phyloP scores from a whole-genome alignment of 2,888 invertebrate genomes.

The Operophtera brumata region DNA sequence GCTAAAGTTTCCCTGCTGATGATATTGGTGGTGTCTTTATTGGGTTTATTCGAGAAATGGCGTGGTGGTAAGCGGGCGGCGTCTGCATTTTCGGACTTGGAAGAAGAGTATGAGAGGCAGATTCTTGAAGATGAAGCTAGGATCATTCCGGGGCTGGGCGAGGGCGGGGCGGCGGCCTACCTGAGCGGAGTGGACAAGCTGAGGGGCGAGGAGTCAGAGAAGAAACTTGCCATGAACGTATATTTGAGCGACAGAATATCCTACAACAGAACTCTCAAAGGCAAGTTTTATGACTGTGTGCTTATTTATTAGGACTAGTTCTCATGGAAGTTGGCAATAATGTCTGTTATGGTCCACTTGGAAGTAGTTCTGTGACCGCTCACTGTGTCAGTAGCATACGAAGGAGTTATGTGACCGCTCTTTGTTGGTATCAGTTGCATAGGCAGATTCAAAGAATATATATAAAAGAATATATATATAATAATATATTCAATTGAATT shows the following conservation, averaged over 20 bases:
- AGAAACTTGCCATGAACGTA: conserved; percentile 93
- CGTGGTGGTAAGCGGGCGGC: conserved; percentile 61
- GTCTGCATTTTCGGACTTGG: conserved; percentile 46
- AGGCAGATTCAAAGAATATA: no score
- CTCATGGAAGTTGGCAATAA: no score
- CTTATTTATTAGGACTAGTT: not conserved
- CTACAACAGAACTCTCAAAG: conserved; percentile 89
- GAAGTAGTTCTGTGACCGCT: no score
- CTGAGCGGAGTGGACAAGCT: conserved; percentile 84
- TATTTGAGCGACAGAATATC: conserved; percentile 93
- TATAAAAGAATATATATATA: no score
- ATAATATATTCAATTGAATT: no score
- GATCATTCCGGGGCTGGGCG: conserved; percentile 86
- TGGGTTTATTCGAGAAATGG: conserved; percentile 68
- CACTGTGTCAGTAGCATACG: no score
- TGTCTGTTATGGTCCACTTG: no score
- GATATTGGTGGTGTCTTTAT: conserved; percentile 56
- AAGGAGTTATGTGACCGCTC: no score
- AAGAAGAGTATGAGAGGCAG: conserved; percentile 68
- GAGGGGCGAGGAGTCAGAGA: conserved; percentile 85
- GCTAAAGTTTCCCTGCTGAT: conserved; percentile 56
- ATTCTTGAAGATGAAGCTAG: conserved; percentile 83
- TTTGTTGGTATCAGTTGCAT: no score
- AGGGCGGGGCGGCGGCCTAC: conserved; percentile 83
- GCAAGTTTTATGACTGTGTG: no score